Percentiles rank a stretch among this genome's conserved stretches.
These are phyloP conservation scores for Probosciger aterrimus DNA, from an alignment of 2,113 vertebrate genomes.

Conservation along the genomic window DNA sequence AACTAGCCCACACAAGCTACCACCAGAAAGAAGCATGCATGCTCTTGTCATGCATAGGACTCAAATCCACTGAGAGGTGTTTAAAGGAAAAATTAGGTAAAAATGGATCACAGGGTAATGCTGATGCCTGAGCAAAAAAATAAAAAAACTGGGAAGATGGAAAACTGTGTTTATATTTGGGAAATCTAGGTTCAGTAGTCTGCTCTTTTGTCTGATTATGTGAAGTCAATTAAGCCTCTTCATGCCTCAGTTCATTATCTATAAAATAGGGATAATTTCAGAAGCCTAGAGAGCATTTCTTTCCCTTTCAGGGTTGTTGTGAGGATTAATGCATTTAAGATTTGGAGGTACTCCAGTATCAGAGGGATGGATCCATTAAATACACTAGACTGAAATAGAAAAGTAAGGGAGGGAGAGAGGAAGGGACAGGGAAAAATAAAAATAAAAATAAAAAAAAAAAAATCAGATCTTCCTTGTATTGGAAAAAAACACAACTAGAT, in stretches of 20 bases:
- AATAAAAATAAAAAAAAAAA: not conserved
- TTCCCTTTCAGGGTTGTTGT: not conserved
- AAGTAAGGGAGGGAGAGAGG: not conserved
- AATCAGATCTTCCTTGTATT: not conserved
- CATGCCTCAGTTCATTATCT: not conserved
- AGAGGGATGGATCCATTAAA: not conserved
- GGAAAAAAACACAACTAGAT: not conserved
- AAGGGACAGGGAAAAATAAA: not conserved
- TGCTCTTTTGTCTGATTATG: not conserved
- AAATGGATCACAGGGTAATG: not conserved
- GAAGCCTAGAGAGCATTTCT: not conserved
- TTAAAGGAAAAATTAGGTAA: not conserved
- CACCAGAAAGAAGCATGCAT: not conserved
- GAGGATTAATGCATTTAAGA: not conserved
- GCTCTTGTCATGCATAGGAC: not conserved
- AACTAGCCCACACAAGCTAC: not conserved
- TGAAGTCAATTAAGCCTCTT: slow-evolving; percentile 15
- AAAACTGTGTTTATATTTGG: not conserved
- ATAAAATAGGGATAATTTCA: not conserved
- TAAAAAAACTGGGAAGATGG: not conserved
- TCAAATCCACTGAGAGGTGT: not conserved
- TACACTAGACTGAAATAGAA: not conserved
- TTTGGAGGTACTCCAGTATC: not conserved
- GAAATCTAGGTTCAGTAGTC: not conserved
- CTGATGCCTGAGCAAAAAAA: not conserved